Evolutionary conservation across 1,140 invertebrate species (phyloP).

Genomic region (Drosophila subobscura): DNA sequence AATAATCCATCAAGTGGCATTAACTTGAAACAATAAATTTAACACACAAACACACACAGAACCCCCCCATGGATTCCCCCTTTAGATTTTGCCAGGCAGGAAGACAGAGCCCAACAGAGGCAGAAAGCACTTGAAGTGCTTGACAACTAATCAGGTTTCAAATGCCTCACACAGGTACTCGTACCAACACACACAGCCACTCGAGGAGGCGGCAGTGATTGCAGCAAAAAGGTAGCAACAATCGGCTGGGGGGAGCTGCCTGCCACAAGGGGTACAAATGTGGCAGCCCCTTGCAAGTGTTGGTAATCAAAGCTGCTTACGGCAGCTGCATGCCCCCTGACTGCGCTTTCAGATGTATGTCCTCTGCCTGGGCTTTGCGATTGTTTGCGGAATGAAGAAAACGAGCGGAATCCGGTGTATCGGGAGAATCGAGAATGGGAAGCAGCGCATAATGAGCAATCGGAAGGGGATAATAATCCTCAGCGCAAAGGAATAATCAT

Average conservation of each 20-base stretch:
- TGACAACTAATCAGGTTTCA: slow-evolving; percentile 76
- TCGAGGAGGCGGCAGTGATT: slow-evolving; percentile 15
- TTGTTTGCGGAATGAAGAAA: slow-evolving; percentile 23
- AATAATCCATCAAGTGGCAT: slow-evolving; percentile 83
- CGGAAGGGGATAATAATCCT: too few relatives aligned
- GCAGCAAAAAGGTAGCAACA: slow-evolving; percentile 22
- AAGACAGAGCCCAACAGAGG: slow-evolving; percentile 8
- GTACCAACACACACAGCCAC: slow-evolving; percentile 17
- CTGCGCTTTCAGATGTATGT: slow-evolving; percentile 39
- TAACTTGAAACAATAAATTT: slow-evolving; percentile 83
- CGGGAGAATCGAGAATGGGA: too few relatives aligned
- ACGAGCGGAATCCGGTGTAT: too few relatives aligned
- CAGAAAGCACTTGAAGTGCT: slow-evolving; percentile 71
- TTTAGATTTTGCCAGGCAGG: too few relatives aligned
- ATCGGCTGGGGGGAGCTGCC: slow-evolving; percentile 11
- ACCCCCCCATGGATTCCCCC: slow-evolving; percentile 1
- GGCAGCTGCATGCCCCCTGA: neutral
- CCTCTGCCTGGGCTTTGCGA: slow-evolving; percentile 45
- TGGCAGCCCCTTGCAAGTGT: slow-evolving; percentile 30
- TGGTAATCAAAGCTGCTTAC: slow-evolving; percentile 69
- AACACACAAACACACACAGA: slow-evolving; percentile 45
- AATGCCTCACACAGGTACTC: slow-evolving; percentile 55
- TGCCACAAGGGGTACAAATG: neutral
- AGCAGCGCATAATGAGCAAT: too few relatives aligned
- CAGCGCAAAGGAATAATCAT: too few relatives aligned